A percentile compares a stretch with the other conserved stretches of the same genome.
Evolutionary conservation across 2,888 invertebrate species (phyloP).

Genomic region (Rhogogaster chlorosoma): DNA sequence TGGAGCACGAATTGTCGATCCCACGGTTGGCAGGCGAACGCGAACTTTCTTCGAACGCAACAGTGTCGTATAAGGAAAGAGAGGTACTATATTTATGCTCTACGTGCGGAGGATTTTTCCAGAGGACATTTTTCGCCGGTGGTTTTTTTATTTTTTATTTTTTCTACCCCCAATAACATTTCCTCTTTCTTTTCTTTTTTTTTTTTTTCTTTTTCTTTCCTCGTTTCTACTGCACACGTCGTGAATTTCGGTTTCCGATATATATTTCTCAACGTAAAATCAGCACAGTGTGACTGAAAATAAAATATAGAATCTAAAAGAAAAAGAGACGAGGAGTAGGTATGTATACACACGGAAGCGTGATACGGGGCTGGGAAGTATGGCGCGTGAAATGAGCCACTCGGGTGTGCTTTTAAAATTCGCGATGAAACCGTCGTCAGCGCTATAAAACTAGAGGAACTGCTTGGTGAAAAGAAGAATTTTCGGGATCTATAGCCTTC

Average conservation of each 20-base stretch:
- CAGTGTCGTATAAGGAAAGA: conserved; percentile 39
- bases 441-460: conserved; percentile 24
- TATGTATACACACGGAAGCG: background rate
- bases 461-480: background rate
- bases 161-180: background rate
- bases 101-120: conserved; percentile 24
- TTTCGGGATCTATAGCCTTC: background rate
- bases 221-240: background rate
- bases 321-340: background rate
- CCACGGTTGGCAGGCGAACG: conserved; percentile 11
- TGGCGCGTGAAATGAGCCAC: conserved; percentile 29
- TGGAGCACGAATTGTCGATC: background rate
- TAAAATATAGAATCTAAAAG: conserved; percentile 30
- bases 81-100: background rate
- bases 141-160: too few relatives aligned
- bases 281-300: conserved; percentile 30
- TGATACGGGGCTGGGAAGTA: background rate
- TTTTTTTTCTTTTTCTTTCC: background rate
- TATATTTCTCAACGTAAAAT: conserved; percentile 30
- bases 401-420: conserved; percentile 31
- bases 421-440: conserved; percentile 25
- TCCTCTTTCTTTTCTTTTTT: background rate
- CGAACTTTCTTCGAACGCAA: conserved; percentile 24
- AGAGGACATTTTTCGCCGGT: conserved; percentile 11
- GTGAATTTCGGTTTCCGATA: conserved; percentile 20